Conservation (phyloP, 2,113 vertebrate genomes). For the Stigmatopora nigra region DNA sequence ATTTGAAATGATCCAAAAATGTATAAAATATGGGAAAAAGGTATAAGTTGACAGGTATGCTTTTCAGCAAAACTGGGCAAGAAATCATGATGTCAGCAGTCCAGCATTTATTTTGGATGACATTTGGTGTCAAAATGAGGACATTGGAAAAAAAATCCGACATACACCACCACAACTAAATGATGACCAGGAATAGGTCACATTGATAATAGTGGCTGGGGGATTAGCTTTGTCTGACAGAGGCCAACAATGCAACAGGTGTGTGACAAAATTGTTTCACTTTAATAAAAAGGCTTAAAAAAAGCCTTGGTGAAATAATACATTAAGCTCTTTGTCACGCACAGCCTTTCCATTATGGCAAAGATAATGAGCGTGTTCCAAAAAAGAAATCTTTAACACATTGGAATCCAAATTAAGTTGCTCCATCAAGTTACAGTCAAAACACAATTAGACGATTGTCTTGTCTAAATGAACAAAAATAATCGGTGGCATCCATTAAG, state of each 20-base stretch:
- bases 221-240: conserved; percentile 57
- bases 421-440: background rate
- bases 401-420: background rate
- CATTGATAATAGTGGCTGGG: conserved; percentile 31
- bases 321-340: conserved; percentile 46
- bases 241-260: conserved; percentile 60
- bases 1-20: no score
- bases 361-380: background rate
- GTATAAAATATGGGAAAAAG: no score
- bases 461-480: background rate
- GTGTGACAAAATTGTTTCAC: conserved; percentile 58
- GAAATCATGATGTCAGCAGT: conserved; percentile 60
- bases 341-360: conserved; percentile 17
- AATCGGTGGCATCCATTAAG: background rate
- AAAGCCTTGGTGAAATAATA: conserved; percentile 42
- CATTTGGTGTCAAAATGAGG: conserved; percentile 40
- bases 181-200: conserved; percentile 57
- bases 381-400: background rate
- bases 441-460: background rate
- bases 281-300: conserved; percentile 63
- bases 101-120: conserved; percentile 54
- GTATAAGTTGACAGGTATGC: conserved; percentile 14
- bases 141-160: conserved; percentile 30
- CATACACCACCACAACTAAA: conserved; percentile 6
- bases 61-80: conserved; percentile 40